A percentile compares a stretch with the other conserved stretches of the same genome.
Evolutionary conservation across 1,140 invertebrate species (phyloP).

Genomic region (Drosophila ficusphila): DNA sequence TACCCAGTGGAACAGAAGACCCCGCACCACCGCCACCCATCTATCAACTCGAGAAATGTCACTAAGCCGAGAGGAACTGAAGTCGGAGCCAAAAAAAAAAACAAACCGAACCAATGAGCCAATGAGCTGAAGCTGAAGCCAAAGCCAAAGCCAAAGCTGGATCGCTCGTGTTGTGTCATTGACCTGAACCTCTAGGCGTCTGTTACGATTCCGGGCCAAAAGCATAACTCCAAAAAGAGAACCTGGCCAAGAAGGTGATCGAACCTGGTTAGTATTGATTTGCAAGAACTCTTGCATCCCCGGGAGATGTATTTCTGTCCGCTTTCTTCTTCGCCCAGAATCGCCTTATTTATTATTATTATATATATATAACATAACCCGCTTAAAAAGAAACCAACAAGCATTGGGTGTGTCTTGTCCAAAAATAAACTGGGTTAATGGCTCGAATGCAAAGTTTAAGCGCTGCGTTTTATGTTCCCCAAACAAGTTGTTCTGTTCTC

Average conservation of each 20-base stretch:
- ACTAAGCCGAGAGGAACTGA: conserved; percentile 49
- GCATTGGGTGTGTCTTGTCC: conserved; percentile 61
- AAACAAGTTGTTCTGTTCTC: conserved; percentile 27
- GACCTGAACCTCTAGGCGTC: conserved; percentile 47
- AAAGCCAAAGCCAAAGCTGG: conserved; percentile 6
- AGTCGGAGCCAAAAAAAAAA: background rate
- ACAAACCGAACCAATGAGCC: no score
- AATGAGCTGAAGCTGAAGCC: conserved; percentile 11
- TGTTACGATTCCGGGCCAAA: conserved; percentile 46
- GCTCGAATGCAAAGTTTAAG: conserved; percentile 53
- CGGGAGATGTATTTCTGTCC: conserved; percentile 59
- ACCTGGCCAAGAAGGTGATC: conserved; percentile 27
- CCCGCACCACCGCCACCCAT: conserved; percentile 56
- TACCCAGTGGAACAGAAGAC: conserved; percentile 25
- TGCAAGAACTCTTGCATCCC: conserved; percentile 60
- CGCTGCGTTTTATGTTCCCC: conserved; percentile 49
- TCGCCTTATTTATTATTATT: conserved; percentile 54
- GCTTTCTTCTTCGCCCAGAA: conserved; percentile 64
- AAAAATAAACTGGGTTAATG: conserved; percentile 76
- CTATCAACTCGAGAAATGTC: conserved; percentile 68
- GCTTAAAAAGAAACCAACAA: conserved; percentile 10
- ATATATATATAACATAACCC: no score
- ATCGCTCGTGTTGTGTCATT: conserved; percentile 51
- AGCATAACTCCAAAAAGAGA: conserved; percentile 26
- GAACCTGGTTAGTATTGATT: conserved; percentile 46